phyloP scores from a whole-genome alignment of 1,140 invertebrate species.

The Probaryconus sp. region DNA sequence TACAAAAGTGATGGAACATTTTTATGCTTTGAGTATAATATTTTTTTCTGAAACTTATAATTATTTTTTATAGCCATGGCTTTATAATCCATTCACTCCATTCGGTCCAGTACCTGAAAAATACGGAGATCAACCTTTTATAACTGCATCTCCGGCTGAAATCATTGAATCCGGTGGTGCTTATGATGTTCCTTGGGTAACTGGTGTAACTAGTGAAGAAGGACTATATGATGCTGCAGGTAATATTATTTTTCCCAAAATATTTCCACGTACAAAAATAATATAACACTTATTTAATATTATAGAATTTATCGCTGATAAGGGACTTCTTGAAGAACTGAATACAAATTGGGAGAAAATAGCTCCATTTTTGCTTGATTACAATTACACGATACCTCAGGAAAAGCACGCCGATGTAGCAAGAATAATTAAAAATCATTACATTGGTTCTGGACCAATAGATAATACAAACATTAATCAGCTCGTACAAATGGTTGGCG shows the following conservation, averaged over 20 bases:
- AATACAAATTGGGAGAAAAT: slow-evolving; percentile 80
- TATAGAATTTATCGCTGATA: slow-evolving; percentile 77
- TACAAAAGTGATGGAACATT: too few species aligned
- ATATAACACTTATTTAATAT: slow-evolving; percentile 2
- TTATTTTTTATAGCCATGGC: slow-evolving; percentile 72
- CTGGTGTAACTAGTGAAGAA: slow-evolving; percentile 80
- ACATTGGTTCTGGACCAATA: slow-evolving; percentile 78
- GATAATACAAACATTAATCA: slow-evolving; percentile 46
- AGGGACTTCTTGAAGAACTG: slow-evolving; percentile 75
- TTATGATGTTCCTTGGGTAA: slow-evolving; percentile 80
- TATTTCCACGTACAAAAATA: not conserved
- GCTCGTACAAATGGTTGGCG: slow-evolving; percentile 78
- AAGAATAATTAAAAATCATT: slow-evolving; percentile 79
- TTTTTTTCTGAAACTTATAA: slow-evolving; percentile 13
- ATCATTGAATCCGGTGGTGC: slow-evolving; percentile 77
- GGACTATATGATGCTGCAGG: slow-evolving; percentile 82
- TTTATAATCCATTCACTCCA: slow-evolving; percentile 81
- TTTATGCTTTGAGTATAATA: slow-evolving; percentile 10
- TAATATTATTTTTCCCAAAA: slow-evolving; percentile 62
- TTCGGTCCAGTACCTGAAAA: slow-evolving; percentile 82
- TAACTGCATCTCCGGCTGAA: slow-evolving; percentile 79
- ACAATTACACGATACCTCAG: slow-evolving; percentile 80
- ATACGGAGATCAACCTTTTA: slow-evolving; percentile 77
- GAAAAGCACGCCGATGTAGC: slow-evolving; percentile 74
- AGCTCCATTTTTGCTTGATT: slow-evolving; percentile 80